Percentiles rank a stretch among this genome's conserved stretches.
Conservation (phyloP, 2,888 invertebrate species). For the Cerastis leucographa region DNA sequence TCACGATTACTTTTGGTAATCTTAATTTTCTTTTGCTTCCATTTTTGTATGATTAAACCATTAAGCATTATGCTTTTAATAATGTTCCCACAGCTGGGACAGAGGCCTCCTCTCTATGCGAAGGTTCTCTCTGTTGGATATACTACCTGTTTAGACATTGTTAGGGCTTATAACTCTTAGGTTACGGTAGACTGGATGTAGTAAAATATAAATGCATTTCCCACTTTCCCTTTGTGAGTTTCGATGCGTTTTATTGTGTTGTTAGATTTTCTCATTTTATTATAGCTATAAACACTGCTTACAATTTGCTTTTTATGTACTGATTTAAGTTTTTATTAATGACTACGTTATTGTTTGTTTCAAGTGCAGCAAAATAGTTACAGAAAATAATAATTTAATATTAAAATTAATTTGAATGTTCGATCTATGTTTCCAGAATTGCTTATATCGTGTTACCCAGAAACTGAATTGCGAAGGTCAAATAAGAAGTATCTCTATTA, state of each 20-base stretch:
- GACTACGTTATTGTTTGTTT: neutral
- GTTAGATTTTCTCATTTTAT: conserved; percentile 45
- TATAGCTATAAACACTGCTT: neutral
- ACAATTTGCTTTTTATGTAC: neutral
- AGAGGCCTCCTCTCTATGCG: neutral
- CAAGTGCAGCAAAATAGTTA: neutral
- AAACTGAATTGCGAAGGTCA: neutral
- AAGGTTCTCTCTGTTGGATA: neutral
- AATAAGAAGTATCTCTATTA: neutral
- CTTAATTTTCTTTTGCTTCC: neutral
- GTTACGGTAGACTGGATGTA: conserved; percentile 60
- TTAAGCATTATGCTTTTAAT: neutral
- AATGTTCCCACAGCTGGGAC: neutral
- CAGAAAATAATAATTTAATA: too few species aligned
- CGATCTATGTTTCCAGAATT: neutral
- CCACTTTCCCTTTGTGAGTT: conserved; percentile 61
- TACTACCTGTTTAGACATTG: neutral
- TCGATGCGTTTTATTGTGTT: conserved; percentile 50
- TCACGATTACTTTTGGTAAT: neutral
- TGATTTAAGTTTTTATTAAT: neutral
- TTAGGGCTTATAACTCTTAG: conserved; percentile 48
- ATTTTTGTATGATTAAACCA: neutral
- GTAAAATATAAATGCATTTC: conserved; percentile 65
- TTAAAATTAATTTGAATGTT: neutral
- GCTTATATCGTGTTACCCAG: neutral